Evolutionary conservation across 2,888 invertebrate genomes (phyloP), one percentile per base, ranked within the genome.

Genomic region (Coecobrya sp.): DNA sequence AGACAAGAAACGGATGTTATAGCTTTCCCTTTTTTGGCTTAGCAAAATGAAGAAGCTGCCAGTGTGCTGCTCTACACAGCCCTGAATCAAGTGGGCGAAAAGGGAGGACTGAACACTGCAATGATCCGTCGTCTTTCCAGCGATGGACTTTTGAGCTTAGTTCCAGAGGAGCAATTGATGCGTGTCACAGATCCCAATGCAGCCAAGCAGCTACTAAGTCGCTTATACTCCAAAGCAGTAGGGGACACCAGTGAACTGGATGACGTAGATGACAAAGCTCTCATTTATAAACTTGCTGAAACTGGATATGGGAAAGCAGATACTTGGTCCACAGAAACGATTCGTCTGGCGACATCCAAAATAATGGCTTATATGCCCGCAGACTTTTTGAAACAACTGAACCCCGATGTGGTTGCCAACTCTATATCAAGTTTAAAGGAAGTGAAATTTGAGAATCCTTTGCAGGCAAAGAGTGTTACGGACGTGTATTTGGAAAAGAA

Each of bases 131-230:
- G 86, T 5, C 73, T 94, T n/a, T 62, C 90, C 8, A 73, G 30
- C 13, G 93, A 94, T 3, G 90, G 93, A 16, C 93, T 94, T 2
- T 79, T 94, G 11, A 84, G 90, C 62, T 84, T 94, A 5, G 94
- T 94, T 7, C 94, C 94, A 0, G 94, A 94, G 59, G 94, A 94
- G 65, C 94, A 94, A 62, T 90, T 94, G 16, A 94, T 94, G 94
- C 94, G 93, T 73, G 93, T 94, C 25, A 94, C 91, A 7, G 94
- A 94, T 70, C 49, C 90, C 0, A 76, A 76, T 36, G 94, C 94
- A 16, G 94, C 94, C 0, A 91, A 93, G 68, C 62, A 52, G 19
- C 79, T 94, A 92, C 81, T 93, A 19, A 91, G 91, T 25, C 79
- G 85, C 7, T 25, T 93, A 11, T 94, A 94, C 89, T 62, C 55